These are phyloP conservation scores for Callaeas wilsoni DNA, from an alignment of 2,113 vertebrate genomes.

Conservation along the genomic window DNA sequence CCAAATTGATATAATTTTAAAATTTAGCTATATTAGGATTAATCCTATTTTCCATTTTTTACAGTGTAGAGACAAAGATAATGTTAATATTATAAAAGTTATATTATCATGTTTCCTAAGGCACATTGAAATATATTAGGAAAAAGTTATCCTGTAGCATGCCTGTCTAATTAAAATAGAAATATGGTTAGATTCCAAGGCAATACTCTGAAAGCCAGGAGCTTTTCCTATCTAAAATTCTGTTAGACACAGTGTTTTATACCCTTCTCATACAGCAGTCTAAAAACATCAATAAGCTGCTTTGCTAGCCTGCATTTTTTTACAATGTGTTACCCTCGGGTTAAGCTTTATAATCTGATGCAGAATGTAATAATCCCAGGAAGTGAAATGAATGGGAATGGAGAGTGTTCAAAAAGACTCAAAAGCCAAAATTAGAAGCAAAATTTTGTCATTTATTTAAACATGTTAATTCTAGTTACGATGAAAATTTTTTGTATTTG, in stretches of 20 bases:
- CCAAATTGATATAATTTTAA: neutral
- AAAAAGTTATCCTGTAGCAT: neutral
- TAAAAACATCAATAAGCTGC: conserved; percentile 54
- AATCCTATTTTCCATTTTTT: neutral
- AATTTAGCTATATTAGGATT: neutral
- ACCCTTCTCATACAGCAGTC: neutral
- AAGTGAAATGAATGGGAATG: conserved; percentile 20
- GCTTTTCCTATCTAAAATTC: conserved; percentile 10
- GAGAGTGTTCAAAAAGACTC: neutral
- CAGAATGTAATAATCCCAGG: conserved; percentile 43
- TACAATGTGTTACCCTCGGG: neutral
- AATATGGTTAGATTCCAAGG: neutral
- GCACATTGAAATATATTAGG: neutral
- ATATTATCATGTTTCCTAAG: neutral
- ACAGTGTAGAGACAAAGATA: neutral
- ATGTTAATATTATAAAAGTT: neutral
- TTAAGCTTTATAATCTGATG: conserved; percentile 54
- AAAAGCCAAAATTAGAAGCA: conserved; percentile 15
- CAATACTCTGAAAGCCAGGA: neutral
- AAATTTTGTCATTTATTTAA: neutral
- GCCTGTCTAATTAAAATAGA: neutral
- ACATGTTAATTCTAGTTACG: neutral
- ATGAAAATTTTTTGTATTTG: neutral
- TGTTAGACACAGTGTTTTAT: conserved; percentile 7
- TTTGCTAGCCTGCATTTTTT: conserved; percentile 24